Base-by-base conservation (phyloP, 2,888 invertebrate species). In the Dolichomitus sp. region DNA sequence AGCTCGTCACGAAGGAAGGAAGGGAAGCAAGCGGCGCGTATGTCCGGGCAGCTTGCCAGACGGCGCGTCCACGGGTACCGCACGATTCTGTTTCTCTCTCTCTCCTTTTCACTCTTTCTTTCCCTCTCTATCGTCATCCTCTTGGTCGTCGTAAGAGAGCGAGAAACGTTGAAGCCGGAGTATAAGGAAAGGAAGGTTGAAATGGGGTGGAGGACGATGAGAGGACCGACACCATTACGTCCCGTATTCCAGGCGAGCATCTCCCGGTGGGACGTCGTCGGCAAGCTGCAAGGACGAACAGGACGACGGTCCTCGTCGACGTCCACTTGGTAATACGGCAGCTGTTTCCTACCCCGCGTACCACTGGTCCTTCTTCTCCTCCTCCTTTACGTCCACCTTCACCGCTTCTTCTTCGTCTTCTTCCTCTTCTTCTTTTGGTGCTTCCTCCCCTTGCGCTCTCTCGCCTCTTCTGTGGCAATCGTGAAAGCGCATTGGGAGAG, bases 1-100 rank as follows among this genome's bases (percentile, higher is more conserved):
- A 93, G 93, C 93, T 92, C 92, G 92, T 93, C 93, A 92, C 92
- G 89, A 86, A 90, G 87, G 90, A 88, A 92, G 90, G 90, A 87
- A 86, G 86, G 88, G 87, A 57, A 72, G 75, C 68, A 23, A 63
- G 50, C 57, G 79, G 70, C 82, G 75, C 82, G 82, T 82, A 79
- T 90, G 90, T 92, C 90, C 90, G 91, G 93, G 92, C 92, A 92
- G 87, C 88, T 88, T 91, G 92, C 92, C 92, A 93, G 91, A 88
- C 89, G 86, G 48, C 59, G 77, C 69, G 78, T 82, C 78, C 78
- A 77, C 82, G 77, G 59, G 73, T 68, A 68, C 66, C 73, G 73
- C 72, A 50, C 72, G 65, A 75, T 48, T 66, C 42, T 45, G 48
- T 17, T 33, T 79, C 48, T 70, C 37, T 19, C 17, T 59, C 87